These are phyloP conservation scores for Cataglyphis altisquamis DNA, from an alignment of 2,888 invertebrate species.

Conservation along the genomic window DNA sequence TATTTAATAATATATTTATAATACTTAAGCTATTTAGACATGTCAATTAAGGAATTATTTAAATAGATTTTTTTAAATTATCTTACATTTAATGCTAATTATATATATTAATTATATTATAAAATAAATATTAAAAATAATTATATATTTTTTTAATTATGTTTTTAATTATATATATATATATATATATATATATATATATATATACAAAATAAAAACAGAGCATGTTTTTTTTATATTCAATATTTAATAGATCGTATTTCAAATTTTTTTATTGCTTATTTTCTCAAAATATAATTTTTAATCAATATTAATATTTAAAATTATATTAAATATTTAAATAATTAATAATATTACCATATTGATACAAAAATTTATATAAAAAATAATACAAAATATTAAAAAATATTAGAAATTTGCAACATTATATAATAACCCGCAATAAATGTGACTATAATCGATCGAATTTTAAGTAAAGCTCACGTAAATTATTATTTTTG, in stretches of 20 bases:
- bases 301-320: neutral
- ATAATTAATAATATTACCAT: neutral
- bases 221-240: neutral
- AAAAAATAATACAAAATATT: neutral
- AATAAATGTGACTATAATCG: neutral
- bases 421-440: neutral
- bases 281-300: neutral
- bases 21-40: neutral
- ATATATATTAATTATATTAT: neutral
- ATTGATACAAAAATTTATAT: neutral
- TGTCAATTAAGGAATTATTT: neutral
- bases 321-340: neutral
- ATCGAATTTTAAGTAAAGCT: neutral
- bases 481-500: neutral
- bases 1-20: neutral
- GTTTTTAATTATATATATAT: neutral
- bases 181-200: neutral
- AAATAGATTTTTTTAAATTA: neutral
- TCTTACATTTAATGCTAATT: neutral
- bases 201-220: neutral
- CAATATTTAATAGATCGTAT: neutral
- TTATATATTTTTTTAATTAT: neutral
- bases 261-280: neutral
- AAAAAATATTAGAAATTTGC: neutral
- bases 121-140: neutral